phyloP scores from a whole-genome alignment of 1,140 invertebrate genomes.

The Akabosia matsudoensis region DNA sequence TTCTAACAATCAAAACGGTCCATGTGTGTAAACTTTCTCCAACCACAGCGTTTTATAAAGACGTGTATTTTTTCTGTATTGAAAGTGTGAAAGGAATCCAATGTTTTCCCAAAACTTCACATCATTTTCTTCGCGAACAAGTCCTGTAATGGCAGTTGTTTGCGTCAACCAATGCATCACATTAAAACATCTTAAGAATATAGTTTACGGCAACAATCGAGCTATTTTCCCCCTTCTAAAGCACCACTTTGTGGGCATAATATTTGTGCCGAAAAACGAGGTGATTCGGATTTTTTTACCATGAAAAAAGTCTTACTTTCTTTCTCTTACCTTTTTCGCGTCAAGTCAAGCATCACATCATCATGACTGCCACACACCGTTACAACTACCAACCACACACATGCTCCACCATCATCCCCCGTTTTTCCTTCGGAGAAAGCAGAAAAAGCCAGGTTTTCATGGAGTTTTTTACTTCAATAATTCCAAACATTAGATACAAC shows the following conservation, averaged over 20 bases:
- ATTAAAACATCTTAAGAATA: background rate
- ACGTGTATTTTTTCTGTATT: too few relatives aligned
- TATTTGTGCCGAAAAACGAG: too few relatives aligned
- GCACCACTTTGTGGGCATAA: too few relatives aligned
- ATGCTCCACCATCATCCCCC: background rate
- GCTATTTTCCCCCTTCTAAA: too few relatives aligned
- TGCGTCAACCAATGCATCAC: background rate
- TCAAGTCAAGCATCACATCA: conserved; percentile 1
- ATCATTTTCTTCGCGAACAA: too few relatives aligned
- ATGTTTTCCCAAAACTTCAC: too few relatives aligned
- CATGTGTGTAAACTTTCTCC: too few relatives aligned
- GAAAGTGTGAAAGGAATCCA: background rate
- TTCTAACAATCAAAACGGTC: too few relatives aligned
- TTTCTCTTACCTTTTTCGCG: background rate
- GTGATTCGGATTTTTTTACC: too few relatives aligned
- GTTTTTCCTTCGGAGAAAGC: background rate
- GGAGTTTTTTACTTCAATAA: background rate
- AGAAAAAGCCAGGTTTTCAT: background rate
- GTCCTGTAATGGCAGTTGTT: background rate
- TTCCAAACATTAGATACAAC: background rate
- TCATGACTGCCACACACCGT: background rate
- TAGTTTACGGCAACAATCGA: background rate
- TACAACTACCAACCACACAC: background rate
- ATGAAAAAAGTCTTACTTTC: background rate
- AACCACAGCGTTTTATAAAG: too few relatives aligned